Conservation (phyloP, 2,888 invertebrate genomes). For the Zeuzera pyrina region DNA sequence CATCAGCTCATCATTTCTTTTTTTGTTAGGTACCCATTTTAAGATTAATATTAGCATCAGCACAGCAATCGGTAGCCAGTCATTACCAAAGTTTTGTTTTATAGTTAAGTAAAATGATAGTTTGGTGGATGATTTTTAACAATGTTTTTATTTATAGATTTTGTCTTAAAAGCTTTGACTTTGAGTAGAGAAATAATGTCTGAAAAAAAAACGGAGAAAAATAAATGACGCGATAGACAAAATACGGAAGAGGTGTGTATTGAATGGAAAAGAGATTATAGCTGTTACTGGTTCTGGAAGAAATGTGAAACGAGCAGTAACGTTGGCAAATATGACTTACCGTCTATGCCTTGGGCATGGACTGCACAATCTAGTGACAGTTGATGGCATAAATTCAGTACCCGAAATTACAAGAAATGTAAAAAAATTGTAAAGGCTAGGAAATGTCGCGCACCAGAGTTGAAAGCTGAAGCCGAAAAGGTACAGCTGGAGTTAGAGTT, state of each 20-base stretch:
- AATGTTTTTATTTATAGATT: too few relatives aligned
- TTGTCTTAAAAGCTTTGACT: not conserved
- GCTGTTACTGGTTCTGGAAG: slow-evolving; percentile 3
- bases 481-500: not conserved
- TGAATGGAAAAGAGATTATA: not conserved
- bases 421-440: slow-evolving; percentile 5
- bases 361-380: slow-evolving; percentile 4
- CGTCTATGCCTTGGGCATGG: slow-evolving; percentile 3
- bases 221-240: slow-evolving; percentile 2
- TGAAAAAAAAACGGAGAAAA: slow-evolving; percentile 2
- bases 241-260: not conserved
- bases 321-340: not conserved
- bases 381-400: slow-evolving; percentile 3
- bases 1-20: too few relatives aligned
- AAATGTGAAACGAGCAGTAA: slow-evolving; percentile 4
- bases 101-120: too few relatives aligned
- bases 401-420: slow-evolving; percentile 5
- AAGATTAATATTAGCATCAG: too few relatives aligned
- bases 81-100: too few relatives aligned
- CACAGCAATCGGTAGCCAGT: too few relatives aligned
- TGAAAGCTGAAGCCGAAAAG: not conserved
- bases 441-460: slow-evolving; percentile 1
- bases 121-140: too few relatives aligned
- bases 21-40: too few relatives aligned
- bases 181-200: not conserved